Evolutionary conservation across 2,113 vertebrate species (phyloP), one percentile per base, ranked within the genome.

Genomic region (Suncus etruscus): DNA sequence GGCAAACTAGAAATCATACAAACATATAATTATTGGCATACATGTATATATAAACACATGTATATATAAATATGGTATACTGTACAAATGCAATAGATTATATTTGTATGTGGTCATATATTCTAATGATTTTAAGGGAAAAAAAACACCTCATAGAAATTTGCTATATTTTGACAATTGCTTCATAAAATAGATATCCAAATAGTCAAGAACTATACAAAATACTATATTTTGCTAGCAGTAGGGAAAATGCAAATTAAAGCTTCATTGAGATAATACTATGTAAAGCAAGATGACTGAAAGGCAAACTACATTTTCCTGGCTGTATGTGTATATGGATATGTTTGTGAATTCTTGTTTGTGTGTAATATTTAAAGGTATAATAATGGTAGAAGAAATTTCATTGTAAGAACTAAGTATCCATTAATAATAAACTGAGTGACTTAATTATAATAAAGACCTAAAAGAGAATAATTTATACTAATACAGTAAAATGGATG

Each of bases 101-200:
- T 91, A 25, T 27, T 6, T 50, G 12, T 72, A 7, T 65, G 12
- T 25, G 74, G 25, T 27, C 78, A 51, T 8, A 45, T 76, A 75
- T 20, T 51, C 10, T 24, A 74, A 25, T 4, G 61, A 48, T n/a
- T 81, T 68, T 65, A 54, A 16, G 27, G 5, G 12, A 24, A 66
- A 79, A 76, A 45, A 74, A 58, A 16, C 2, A 32, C 10, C 11
- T 8, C 51, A 25, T 81, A 50, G 27, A 32, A 82, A 73, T 31
- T 31, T 16, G 78, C 87, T 87, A 75, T 74, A 39, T 18, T 74
- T 93, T 32, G 74, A 75, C 11, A 86, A 77, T 10, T 77, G 88
- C 31, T 89, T 79, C 6, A 77, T 4, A 84, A 76, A 81, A 1
- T 87, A 3, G 8, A 74, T 83, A 94, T 25, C 10, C 5, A 92